Conservation (phyloP, 2,797 vertebrate species). For the Leptatherina wallacei region DNA sequence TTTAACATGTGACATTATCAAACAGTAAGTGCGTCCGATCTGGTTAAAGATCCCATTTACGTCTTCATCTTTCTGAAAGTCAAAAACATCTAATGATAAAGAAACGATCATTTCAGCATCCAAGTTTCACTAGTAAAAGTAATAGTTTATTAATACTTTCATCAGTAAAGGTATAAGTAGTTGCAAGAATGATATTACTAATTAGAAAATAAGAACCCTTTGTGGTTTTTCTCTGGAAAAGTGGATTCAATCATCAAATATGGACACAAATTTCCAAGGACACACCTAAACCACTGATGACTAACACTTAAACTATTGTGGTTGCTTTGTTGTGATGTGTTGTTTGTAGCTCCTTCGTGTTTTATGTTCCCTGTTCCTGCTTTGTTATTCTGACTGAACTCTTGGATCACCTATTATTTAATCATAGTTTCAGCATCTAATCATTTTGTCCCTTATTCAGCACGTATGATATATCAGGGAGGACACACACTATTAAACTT, state of each 20-base stretch:
- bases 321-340: neutral
- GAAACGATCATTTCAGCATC: neutral
- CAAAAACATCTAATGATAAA: neutral
- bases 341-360: no score
- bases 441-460: slow-evolving; percentile 27
- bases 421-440: slow-evolving; percentile 11
- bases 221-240: neutral
- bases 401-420: no score
- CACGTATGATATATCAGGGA: slow-evolving; percentile 23
- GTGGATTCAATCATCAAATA: neutral
- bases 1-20: neutral
- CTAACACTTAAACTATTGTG: neutral
- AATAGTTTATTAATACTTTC: no score
- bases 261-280: neutral
- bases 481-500: slow-evolving; percentile 30
- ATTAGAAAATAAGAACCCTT: neutral
- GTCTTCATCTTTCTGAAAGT: neutral
- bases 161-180: neutral
- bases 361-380: no score
- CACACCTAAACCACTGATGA: neutral
- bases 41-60: neutral
- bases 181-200: no score
- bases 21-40: neutral
- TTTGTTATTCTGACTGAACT: no score
- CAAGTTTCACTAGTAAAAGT: neutral